Evolutionary conservation across 2,113 vertebrate genomes (phyloP).

Genomic region (Caranx ignobilis): DNA sequence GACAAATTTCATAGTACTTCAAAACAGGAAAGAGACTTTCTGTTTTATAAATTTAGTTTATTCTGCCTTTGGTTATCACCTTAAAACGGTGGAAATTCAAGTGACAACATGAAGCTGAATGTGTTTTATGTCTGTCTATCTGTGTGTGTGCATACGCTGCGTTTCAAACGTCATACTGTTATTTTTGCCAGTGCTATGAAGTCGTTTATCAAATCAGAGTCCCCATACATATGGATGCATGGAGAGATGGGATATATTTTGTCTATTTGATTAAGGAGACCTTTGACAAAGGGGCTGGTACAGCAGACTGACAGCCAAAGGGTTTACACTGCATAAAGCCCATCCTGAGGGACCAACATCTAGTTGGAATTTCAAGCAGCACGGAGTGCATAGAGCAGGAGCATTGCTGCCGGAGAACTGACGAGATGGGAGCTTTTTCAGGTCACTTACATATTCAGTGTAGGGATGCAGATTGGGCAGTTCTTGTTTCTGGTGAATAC

Average conservation of each 20-base stretch:
- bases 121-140: not conserved
- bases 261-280: slow-evolving; percentile 69
- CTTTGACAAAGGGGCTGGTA: slow-evolving; percentile 60
- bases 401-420: slow-evolving; percentile 35
- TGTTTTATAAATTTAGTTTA: not conserved
- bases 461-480: slow-evolving; percentile 51
- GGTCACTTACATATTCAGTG: slow-evolving; percentile 65
- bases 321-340: slow-evolving; percentile 69
- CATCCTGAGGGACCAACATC: slow-evolving; percentile 63
- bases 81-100: not conserved
- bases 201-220: slow-evolving; percentile 46
- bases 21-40: not conserved
- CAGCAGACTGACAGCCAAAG: slow-evolving; percentile 61
- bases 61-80: not conserved
- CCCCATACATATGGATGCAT: slow-evolving; percentile 55
- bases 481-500: slow-evolving; percentile 63
- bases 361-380: slow-evolving; percentile 72
- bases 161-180: slow-evolving; percentile 46
- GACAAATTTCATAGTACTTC: slow-evolving; percentile 13
- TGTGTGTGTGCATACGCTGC: not conserved
- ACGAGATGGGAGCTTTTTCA: slow-evolving; percentile 46
- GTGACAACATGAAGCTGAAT: slow-evolving; percentile 13
- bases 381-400: slow-evolving; percentile 30
- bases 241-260: slow-evolving; percentile 34
- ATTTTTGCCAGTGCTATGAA: slow-evolving; percentile 43